Conservation (phyloP, 1,140 invertebrate species). For the Plectrocnemia conspersa region DNA sequence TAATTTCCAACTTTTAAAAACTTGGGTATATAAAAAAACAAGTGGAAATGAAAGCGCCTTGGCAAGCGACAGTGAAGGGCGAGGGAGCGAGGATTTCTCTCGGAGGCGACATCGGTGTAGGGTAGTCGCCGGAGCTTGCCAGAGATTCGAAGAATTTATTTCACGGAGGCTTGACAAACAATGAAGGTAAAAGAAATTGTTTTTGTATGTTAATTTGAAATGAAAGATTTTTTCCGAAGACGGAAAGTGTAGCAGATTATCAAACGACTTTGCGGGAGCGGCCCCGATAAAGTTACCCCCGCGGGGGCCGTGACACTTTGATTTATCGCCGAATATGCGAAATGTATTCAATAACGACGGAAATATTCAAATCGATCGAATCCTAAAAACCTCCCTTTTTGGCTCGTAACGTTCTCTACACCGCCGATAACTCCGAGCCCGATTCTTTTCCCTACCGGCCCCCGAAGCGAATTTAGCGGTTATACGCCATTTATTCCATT, state of each 20-base stretch:
- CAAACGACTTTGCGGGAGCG: constrained; percentile 33
- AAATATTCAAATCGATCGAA: constrained; percentile 13
- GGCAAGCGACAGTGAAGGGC: constrained; percentile 24
- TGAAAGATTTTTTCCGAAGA: constrained; percentile 34
- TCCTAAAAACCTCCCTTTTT: too few species aligned
- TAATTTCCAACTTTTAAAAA: constrained; percentile 36
- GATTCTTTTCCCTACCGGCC: too few species aligned
- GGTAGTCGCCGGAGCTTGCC: constrained; percentile 16
- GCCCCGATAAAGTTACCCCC: constrained; percentile 27
- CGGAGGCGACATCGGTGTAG: constrained; percentile 1
- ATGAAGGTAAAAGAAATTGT: constrained; percentile 37
- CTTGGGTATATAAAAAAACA: constrained; percentile 34
- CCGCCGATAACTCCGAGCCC: too few species aligned
- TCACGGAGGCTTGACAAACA: constrained; percentile 34
- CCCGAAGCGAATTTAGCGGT: too few species aligned
- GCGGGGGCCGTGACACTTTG: constrained; percentile 29
- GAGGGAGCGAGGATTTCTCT: background rate
- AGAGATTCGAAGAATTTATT: constrained; percentile 35
- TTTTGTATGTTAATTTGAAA: constrained; percentile 37
- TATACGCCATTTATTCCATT: constrained; percentile 2
- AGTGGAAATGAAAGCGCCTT: constrained; percentile 31
- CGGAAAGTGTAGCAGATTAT: constrained; percentile 35
- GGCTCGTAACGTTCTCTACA: too few species aligned
- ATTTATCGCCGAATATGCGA: constrained; percentile 31
- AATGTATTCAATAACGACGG: constrained; percentile 12